Evolutionary conservation across 2,888 invertebrate species (phyloP), one percentile per base, ranked within the genome.

Genomic region (Drosophila pseudotalamancana): DNA sequence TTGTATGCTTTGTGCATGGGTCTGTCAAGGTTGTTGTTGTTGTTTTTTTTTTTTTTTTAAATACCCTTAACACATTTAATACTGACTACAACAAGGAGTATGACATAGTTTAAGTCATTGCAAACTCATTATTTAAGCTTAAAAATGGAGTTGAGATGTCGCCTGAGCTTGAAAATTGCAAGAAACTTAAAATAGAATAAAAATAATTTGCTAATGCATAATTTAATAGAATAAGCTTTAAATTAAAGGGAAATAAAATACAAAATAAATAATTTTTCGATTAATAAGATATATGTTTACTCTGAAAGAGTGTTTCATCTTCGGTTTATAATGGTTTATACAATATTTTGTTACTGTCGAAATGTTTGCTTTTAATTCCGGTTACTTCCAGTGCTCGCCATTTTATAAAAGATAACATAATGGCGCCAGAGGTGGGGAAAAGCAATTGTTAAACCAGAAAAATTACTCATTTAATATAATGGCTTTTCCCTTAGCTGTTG

Each of bases 311-410:
- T 40, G 50, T 61, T 29, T 11, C 6, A 2, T 11, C 18, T 32
- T 31, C 35, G n/a, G n/a, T n/a, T n/a, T n/a, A n/a, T n/a, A n/a
- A n/a, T n/a, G n/a, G n/a, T 31, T 1, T 35, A 23, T 29, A 23
- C 14, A 21, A 40, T 62, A n/a, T 42, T 64, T 61, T 54, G 31
- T 57, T 56, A 39, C 48, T 56, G 49, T 49, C 49, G 61, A 74
- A 86, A 74, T 88, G 83, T 88, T 83, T 83, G 72, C 37, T 83
- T 83, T 83, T 83, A 79, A 88, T 83, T 83, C 77, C 70, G 60
- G 68, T 65, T 72, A 77, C 74, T 79, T 71, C 37, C 64, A 68
- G 31, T 56, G 29, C 12, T 27, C 46, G 57, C 57, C 66, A 66
- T 85, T 74, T 72, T 78, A 65, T 74, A 62, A 71, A 66, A 40